Evolutionary conservation across 2,888 invertebrate species (phyloP).

Genomic region (Stenoptilia bipunctidactyla): DNA sequence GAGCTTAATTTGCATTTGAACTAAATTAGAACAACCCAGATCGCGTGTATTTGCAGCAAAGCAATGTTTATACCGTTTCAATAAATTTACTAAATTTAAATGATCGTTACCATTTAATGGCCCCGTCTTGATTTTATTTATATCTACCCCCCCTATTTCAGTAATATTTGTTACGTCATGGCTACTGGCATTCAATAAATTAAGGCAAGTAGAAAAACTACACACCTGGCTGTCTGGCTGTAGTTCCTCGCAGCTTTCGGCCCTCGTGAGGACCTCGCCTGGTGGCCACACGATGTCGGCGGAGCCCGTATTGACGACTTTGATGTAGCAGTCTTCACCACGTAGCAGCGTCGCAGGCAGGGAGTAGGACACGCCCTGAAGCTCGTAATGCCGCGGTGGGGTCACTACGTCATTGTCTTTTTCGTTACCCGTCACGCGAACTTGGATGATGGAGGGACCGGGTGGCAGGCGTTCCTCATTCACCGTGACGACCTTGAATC

Average conservation of each 20-base stretch:
- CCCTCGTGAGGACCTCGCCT: slow-evolving; percentile 11
- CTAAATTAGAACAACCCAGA: slow-evolving; percentile 16
- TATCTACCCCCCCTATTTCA: slow-evolving; percentile 4
- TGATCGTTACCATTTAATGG: slow-evolving; percentile 7
- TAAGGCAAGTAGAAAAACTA: background rate
- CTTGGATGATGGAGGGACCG: slow-evolving; percentile 13
- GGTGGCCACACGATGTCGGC: slow-evolving; percentile 8
- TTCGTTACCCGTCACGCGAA: slow-evolving; percentile 11
- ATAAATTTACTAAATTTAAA: slow-evolving; percentile 8
- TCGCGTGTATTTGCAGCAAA: slow-evolving; percentile 15
- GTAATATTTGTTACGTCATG: background rate
- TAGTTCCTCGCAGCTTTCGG: slow-evolving; percentile 11
- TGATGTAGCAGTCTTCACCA: slow-evolving; percentile 16
- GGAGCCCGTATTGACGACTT: slow-evolving; percentile 17
- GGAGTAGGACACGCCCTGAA: slow-evolving; percentile 16
- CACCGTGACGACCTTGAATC: slow-evolving; percentile 3
- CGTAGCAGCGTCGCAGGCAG: slow-evolving; percentile 18
- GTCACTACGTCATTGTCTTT: background rate
- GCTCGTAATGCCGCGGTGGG: slow-evolving; percentile 14
- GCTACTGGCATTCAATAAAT: background rate
- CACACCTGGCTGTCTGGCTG: slow-evolving; percentile 7
- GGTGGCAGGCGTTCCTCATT: slow-evolving; percentile 11
- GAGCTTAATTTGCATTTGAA: slow-evolving; percentile 17
- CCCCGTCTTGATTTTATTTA: slow-evolving; percentile 4
- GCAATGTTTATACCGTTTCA: slow-evolving; percentile 9